A percentile compares a stretch with the other conserved stretches of the same genome.
Conservation (phyloP, 1,140 invertebrate genomes). For the Ceratina japonica region DNA sequence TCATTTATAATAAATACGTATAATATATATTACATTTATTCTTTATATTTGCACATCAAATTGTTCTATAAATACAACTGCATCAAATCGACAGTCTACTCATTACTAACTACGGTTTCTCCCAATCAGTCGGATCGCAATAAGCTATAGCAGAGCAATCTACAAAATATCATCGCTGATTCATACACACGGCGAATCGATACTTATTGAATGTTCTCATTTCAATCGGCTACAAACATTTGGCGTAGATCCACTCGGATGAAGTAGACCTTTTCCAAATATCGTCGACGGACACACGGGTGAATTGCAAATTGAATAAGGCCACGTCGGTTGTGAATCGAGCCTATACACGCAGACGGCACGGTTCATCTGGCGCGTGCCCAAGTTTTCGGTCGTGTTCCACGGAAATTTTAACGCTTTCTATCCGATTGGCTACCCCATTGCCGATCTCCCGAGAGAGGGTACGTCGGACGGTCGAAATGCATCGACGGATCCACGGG, state of each 20-base stretch:
- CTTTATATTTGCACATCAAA: no score
- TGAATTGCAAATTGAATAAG: slow-evolving; percentile 59
- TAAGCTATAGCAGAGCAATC: no score
- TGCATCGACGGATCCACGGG: slow-evolving; percentile 43
- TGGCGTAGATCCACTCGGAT: slow-evolving; percentile 23
- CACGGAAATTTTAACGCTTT: slow-evolving; percentile 54
- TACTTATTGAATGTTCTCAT: no score
- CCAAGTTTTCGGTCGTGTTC: slow-evolving; percentile 47
- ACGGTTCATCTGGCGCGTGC: slow-evolving; percentile 39
- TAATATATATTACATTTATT: no score
- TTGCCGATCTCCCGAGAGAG: slow-evolving; percentile 46
- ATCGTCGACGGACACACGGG: slow-evolving; percentile 8
- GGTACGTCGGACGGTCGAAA: slow-evolving; percentile 23
- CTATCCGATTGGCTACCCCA: slow-evolving; percentile 40
- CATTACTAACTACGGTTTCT: no score
- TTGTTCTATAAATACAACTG: no score
- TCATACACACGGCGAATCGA: no score
- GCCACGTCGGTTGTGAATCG: slow-evolving; percentile 37
- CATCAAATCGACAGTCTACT: no score
- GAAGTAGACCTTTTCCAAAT: slow-evolving; percentile 18
- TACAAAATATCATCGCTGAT: no score
- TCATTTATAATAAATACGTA: no score
- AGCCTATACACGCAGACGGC: slow-evolving; percentile 32
- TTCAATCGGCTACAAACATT: slow-evolving; percentile 10
- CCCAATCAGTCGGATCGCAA: no score